A percentile compares a stretch with the other conserved stretches of the same genome.
These are phyloP conservation scores for Nesidiocoris tenuis DNA, from an alignment of 2,888 invertebrate genomes.

Conservation along the genomic window DNA sequence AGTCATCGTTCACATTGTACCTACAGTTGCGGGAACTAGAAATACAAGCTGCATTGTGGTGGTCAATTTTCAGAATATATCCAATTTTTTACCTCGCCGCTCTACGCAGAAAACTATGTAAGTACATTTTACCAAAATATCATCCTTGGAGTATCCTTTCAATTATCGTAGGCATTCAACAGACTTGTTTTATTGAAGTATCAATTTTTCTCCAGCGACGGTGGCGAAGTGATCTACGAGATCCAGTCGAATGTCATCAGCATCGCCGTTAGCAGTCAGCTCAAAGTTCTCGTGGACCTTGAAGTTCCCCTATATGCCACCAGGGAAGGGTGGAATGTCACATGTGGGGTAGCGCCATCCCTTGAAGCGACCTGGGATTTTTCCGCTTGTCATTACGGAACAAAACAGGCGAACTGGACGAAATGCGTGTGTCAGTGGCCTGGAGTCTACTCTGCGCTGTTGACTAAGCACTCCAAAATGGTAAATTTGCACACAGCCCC, in stretches of 20 bases:
- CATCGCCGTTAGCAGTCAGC: conserved; percentile 42
- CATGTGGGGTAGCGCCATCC: conserved; percentile 47
- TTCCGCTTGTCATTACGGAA: conserved; percentile 57
- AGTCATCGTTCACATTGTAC: conserved; percentile 54
- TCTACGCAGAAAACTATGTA: conserved; percentile 47
- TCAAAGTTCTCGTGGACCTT: conserved; percentile 51
- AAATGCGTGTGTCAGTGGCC: conserved; percentile 63
- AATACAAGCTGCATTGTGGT: conserved; percentile 54
- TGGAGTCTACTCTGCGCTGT: conserved; percentile 65
- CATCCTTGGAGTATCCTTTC: too few relatives aligned
- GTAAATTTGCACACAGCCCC: conserved; percentile 13
- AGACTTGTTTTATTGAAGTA: too few relatives aligned
- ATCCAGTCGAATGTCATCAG: conserved; percentile 47
- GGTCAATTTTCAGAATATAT: conserved; percentile 65
- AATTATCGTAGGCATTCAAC: too few relatives aligned
- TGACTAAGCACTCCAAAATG: conserved; percentile 54
- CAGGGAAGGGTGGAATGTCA: conserved; percentile 47
- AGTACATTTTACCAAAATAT: conserved; percentile 19
- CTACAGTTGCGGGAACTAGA: conserved; percentile 48
- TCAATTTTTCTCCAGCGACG: conserved; percentile 42
- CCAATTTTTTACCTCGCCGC: conserved; percentile 60
- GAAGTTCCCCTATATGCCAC: conserved; percentile 58
- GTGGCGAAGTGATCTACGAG: conserved; percentile 49
- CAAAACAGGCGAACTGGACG: conserved; percentile 55
- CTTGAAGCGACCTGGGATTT: conserved; percentile 64